A percentile compares a stretch with the other conserved stretches of the same genome.
Conservation (phyloP, 92 coral and sea anemone genomes). For the Virgularia gustaviana region DNA sequence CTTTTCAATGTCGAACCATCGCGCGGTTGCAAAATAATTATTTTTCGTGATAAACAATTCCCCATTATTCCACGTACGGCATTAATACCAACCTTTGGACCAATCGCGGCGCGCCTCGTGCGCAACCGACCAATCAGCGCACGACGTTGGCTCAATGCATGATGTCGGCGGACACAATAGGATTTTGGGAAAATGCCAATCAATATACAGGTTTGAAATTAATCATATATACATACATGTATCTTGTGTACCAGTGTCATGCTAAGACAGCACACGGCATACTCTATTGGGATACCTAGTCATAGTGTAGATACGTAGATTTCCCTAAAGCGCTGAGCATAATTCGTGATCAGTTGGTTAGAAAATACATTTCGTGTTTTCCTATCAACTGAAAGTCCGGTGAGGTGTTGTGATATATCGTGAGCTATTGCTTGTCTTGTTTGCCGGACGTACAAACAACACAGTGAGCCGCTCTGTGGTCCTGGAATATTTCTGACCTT, state of each 20-base stretch:
- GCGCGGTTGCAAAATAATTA: too few relatives aligned
- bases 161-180: constrained; percentile 18
- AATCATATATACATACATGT: background rate
- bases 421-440: background rate
- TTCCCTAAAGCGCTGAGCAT: too few relatives aligned
- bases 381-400: background rate
- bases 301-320: too few relatives aligned
- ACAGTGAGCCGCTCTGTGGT: background rate
- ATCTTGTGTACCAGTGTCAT: too few relatives aligned
- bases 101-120: constrained; percentile 15
- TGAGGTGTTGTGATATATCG: constrained; percentile 9
- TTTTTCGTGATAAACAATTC: background rate
- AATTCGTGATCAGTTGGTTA: too few relatives aligned
- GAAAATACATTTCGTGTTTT: background rate
- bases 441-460: too few relatives aligned
- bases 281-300: background rate
- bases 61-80: background rate
- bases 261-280: background rate
- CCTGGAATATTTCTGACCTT: constrained; percentile 28
- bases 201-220: background rate
- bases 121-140: constrained; percentile 20
- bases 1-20: too few relatives aligned
- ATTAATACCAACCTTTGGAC: background rate
- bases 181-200: constrained; percentile 20
- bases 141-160: constrained; percentile 26